Evolutionary conservation across 2,797 vertebrate genomes (phyloP).

Genomic region (Catamblyrhynchus diadema): DNA sequence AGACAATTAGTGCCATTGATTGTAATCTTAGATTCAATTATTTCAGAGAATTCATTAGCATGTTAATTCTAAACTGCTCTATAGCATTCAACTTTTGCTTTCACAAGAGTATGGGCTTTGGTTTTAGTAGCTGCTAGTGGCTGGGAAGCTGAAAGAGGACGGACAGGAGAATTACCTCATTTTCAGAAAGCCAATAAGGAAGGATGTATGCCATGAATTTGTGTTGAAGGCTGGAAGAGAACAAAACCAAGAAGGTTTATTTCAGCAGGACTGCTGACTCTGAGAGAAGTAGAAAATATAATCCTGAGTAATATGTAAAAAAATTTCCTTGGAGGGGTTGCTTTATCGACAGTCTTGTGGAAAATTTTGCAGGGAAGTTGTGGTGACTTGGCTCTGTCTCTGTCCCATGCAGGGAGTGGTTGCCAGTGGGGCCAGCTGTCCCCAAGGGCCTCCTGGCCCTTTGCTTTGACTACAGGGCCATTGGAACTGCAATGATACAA

Average conservation of each 20-base stretch:
- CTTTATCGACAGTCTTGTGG: neutral
- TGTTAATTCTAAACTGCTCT: slow-evolving; percentile 1
- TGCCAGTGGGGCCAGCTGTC: neutral
- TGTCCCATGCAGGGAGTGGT: neutral
- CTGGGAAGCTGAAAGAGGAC: neutral
- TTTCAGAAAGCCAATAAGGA: neutral
- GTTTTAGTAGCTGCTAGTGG: neutral
- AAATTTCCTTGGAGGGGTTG: neutral
- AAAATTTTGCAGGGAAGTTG: neutral
- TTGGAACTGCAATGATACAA: neutral
- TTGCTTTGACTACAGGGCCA: neutral
- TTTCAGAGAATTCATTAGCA: slow-evolving; percentile 40
- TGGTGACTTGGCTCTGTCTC: neutral
- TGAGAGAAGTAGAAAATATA: neutral
- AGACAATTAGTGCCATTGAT: slow-evolving; percentile 30
- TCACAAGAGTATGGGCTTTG: neutral
- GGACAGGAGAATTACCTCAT: neutral
- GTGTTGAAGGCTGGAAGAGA: neutral
- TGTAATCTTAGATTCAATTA: slow-evolving; percentile 41
- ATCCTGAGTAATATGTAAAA: neutral
- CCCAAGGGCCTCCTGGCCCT: neutral
- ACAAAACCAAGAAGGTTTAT: neutral
- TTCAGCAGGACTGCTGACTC: neutral
- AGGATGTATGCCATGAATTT: neutral
- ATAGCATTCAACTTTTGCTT: neutral